Evolutionary conservation across 2,888 invertebrate genomes (phyloP), one percentile per base, ranked within the genome.

Genomic region (Drosophila nigricruria): DNA sequence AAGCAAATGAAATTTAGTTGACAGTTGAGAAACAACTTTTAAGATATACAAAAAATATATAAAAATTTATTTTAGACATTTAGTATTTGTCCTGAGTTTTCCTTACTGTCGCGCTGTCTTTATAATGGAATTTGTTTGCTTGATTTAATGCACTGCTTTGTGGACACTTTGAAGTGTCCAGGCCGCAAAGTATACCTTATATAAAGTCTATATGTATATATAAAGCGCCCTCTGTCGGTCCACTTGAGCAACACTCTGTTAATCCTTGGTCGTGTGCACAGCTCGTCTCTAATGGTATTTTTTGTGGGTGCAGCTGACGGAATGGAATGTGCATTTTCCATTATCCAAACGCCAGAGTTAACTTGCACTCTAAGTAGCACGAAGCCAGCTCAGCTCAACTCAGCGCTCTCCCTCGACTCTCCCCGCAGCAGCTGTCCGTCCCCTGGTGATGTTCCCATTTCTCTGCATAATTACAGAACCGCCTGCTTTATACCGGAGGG

Each of bases 271-370:
- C 67, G 63, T 47, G 50, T 74, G 49, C 49, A 12, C 27, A 10
- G 30, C 49, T 32, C 49, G 49, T 30, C 82, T 67, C 87, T 80
- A 85, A 79, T 79, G 77, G 71, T 60, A 71, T 84, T 89, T 58
- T 87, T 87, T 89, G 82, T 81, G 87, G 87, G 72, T 67, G 77
- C 70, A 70, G 64, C 75, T 67, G 63, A 70, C 60, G 79, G 88
- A 85, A 87, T 89, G 79, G 88, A 85, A 89, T 89, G 85, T 77
- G 89, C 85, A 89, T 88, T 89, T 89, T 61, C 67, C 86, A 78
- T 75, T 74, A 75, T 70, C 59, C 79, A 75, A 52, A 50, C 58
- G 43, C 49, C 25, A 20, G 63, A 77, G 77, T 75, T 75, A 69
- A 70, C 80, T 81, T 71, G 59, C 68, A 62, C 58, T 47, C 73